These are phyloP conservation scores for Trypoxylus dichotomus DNA, from an alignment of 1,140 invertebrate genomes.

Conservation along the genomic window DNA sequence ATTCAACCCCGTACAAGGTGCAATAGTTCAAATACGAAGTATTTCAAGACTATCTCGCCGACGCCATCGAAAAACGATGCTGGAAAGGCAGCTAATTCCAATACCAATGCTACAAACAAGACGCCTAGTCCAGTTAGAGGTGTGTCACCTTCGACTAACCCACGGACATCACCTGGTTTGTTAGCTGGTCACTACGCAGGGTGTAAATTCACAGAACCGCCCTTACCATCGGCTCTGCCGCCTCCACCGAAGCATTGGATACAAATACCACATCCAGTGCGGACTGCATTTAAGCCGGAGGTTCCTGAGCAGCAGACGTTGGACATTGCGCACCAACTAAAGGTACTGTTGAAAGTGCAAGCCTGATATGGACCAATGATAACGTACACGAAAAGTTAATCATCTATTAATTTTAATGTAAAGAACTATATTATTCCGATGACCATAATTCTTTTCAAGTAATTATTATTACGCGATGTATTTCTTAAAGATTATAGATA, in stretches of 20 bases:
- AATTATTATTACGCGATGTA: background rate
- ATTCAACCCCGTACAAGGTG: conserved; percentile 31
- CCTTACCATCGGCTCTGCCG: conserved; percentile 62
- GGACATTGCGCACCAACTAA: conserved; percentile 57
- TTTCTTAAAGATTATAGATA: conserved; percentile 26
- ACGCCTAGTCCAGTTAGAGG: conserved; percentile 24
- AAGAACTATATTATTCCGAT: conserved; percentile 21
- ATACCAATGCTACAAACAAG: background rate
- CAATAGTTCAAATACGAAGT: conserved; percentile 28
- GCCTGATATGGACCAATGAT: conserved; percentile 51
- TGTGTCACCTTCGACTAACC: conserved; percentile 31
- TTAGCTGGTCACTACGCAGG: conserved; percentile 59
- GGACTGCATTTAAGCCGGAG: conserved; percentile 16
- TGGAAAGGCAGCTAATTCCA: conserved; percentile 11
- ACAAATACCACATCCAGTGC: conserved; percentile 33
- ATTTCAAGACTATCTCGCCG: conserved; percentile 32
- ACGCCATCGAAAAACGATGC: conserved; percentile 32
- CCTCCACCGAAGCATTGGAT: conserved; percentile 65
- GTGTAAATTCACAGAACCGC: conserved; percentile 65
- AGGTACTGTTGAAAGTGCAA: conserved; percentile 58
- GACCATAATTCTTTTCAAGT: conserved; percentile 8
- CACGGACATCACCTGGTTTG: conserved; percentile 46
- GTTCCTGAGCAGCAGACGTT: conserved; percentile 44
- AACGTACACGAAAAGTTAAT: conserved; percentile 21
- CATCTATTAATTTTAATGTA: conserved; percentile 15